These are phyloP conservation scores for Mechanitis messenoides DNA, from an alignment of 2,888 invertebrate species.

Conservation along the genomic window DNA sequence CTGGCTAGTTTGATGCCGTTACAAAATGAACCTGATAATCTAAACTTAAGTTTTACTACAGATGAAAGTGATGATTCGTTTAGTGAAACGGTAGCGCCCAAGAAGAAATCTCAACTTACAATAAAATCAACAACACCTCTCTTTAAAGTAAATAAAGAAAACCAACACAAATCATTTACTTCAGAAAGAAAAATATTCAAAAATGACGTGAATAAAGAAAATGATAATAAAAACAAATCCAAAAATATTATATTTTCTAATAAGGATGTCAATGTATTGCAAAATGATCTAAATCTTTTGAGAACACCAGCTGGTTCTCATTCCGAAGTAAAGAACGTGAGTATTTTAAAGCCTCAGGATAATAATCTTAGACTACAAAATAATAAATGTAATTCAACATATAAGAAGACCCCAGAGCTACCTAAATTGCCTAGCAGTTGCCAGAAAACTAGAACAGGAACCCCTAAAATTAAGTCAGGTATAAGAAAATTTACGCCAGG, in stretches of 20 bases:
- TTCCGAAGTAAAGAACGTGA: conserved; percentile 45
- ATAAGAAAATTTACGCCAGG: conserved; percentile 60
- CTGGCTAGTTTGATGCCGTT: conserved; percentile 60
- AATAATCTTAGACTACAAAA: conserved; percentile 34
- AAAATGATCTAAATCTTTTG: conserved; percentile 34
- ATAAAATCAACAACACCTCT: conserved; percentile 47
- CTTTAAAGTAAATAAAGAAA: conserved; percentile 40
- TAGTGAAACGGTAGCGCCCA: conserved; percentile 41
- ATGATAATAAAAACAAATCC: conserved; percentile 38
- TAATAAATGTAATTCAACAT: conserved; percentile 34
- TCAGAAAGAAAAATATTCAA: conserved; percentile 49
- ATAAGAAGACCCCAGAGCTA: conserved; percentile 52
- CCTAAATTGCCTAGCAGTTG: conserved; percentile 39
- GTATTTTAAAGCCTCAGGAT: conserved; percentile 43
- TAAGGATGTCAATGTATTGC: conserved; percentile 35
- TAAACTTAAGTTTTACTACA: conserved; percentile 52
- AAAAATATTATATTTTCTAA: conserved; percentile 44
- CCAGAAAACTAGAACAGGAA: conserved; percentile 50
- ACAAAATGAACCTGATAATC: conserved; percentile 45
- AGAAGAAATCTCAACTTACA: conserved; percentile 40
- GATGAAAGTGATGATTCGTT: conserved; percentile 61
- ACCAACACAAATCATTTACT: conserved; percentile 38
- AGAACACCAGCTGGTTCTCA: conserved; percentile 28
- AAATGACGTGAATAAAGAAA: conserved; percentile 54
- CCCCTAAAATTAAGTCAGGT: conserved; percentile 62